Evolutionary conservation across 2,888 invertebrate species (phyloP), one percentile per base, ranked within the genome.

Genomic region (Pseudolycoriella hygida): DNA sequence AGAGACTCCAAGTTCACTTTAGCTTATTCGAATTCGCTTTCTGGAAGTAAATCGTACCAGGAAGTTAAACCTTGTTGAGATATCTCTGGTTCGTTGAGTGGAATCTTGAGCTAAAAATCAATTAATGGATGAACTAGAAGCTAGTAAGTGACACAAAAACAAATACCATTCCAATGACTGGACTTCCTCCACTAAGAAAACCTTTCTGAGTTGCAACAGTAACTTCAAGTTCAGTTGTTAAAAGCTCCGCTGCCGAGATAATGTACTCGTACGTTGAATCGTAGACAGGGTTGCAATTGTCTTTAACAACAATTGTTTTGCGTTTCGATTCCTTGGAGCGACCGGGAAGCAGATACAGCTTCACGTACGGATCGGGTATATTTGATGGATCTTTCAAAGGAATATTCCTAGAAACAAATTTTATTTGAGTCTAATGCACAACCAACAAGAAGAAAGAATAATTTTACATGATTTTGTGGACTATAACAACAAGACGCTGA

Each of bases 191-290:
- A 42, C 74, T 74, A 39, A 86, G 71, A 64, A 85, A 78, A 47
- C 84, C 82, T 58, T 89, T 89, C 60, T 88, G 87, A 14, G 90
- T 86, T 55, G 87, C 82, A 19, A 92, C 86, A 1, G 86, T 84
- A 25, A 93, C 74, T 64, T 90, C 87, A 47, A 93, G 67, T 46
- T 80, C 80, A 14, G 81, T 74, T 40, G 75, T 75, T 55, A 77
- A 73, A 45, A 92, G 64, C 60, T 92, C 92, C 2, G 79, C 80
- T 52, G 80, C 75, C 1, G 85, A 84, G 51, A 92, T 77, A 40
- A 80, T 69, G 69, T 88, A 93, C 61, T 93, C 92, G 59, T 92
- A 90, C 53, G 81, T 80, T 59, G 90, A 87, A 62, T 94, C 92
- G 61, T 80, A 94, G 19, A 82, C 73, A 0, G 93, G 92, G 71